Conservation (phyloP, 92 coral and sea anemone species). For the Umimayanthus kanabou region DNA sequence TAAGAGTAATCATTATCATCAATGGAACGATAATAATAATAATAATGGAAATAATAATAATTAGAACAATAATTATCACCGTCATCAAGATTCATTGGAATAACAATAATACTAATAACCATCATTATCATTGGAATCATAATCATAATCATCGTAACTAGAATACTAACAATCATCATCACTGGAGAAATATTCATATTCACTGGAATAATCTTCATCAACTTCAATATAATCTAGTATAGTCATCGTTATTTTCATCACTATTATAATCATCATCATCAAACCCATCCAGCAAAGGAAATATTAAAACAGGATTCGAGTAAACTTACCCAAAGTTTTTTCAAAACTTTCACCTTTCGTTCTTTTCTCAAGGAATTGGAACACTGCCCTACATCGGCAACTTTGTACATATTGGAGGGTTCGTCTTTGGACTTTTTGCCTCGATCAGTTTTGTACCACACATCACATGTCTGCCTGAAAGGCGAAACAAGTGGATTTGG, state of each 20-base stretch:
- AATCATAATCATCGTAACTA: no score
- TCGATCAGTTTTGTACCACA: constrained; percentile 58
- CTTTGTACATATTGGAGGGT: constrained; percentile 89
- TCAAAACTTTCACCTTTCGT: background rate
- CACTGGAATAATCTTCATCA: no score
- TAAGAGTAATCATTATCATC: no score
- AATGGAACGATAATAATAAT: no score
- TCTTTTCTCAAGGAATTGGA: constrained; percentile 59
- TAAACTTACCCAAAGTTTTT: background rate
- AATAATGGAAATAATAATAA: no score
- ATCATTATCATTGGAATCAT: no score
- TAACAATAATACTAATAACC: no score
- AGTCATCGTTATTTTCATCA: no score
- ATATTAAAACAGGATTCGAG: background rate
- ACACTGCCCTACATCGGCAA: constrained; percentile 87
- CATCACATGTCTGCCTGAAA: background rate
- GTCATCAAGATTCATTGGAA: no score
- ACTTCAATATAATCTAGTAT: no score
- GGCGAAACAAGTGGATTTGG: constrained; percentile 46
- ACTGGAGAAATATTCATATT: no score
- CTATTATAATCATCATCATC: background rate
- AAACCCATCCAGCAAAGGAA: background rate
- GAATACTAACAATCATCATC: no score
- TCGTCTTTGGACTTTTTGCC: constrained; percentile 70
- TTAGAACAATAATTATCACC: background rate